Evolutionary conservation across 2,888 invertebrate species (phyloP).

Genomic region (Ischnura elegans): DNA sequence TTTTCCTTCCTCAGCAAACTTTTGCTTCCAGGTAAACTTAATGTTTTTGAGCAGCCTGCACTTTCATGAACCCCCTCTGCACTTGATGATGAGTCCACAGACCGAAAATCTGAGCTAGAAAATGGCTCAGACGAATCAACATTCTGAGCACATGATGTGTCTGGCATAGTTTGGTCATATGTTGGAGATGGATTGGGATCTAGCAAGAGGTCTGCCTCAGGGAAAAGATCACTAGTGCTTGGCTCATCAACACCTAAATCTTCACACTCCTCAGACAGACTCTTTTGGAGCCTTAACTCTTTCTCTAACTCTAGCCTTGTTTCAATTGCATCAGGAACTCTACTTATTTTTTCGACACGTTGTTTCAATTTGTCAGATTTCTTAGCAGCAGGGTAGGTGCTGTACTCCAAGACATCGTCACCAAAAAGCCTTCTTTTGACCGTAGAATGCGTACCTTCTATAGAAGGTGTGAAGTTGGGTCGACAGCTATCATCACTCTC

Average conservation of each 20-base stretch:
- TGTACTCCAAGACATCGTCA: conserved; percentile 50
- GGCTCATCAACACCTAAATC: conserved; percentile 89
- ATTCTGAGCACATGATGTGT: conserved; percentile 76
- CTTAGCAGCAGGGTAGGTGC: conserved; percentile 27
- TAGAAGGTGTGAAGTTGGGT: conserved; percentile 53
- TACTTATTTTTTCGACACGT: conserved; percentile 33
- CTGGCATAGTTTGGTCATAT: conserved; percentile 81
- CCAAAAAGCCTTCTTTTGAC: conserved; percentile 33
- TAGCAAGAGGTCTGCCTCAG: conserved; percentile 87
- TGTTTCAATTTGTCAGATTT: conserved; percentile 49
- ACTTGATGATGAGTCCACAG: conserved; percentile 77
- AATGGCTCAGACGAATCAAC: conserved; percentile 76
- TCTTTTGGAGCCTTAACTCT: conserved; percentile 83
- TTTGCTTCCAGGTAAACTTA: conserved; percentile 72
- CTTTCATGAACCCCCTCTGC: conserved; percentile 73
- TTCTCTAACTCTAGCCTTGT: conserved; percentile 77
- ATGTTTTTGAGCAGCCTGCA: conserved; percentile 72
- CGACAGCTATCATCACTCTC: conserved; percentile 54
- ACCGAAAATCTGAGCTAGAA: conserved; percentile 74
- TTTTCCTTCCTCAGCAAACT: conserved; percentile 74
- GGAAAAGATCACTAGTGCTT: conserved; percentile 88
- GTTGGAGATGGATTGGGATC: conserved; percentile 86
- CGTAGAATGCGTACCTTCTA: background rate
- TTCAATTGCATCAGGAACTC: conserved; percentile 44
- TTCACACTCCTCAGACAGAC: conserved; percentile 88